phyloP scores from a whole-genome alignment of 1,140 invertebrate genomes.

The Pseudobourletiella spinata region DNA sequence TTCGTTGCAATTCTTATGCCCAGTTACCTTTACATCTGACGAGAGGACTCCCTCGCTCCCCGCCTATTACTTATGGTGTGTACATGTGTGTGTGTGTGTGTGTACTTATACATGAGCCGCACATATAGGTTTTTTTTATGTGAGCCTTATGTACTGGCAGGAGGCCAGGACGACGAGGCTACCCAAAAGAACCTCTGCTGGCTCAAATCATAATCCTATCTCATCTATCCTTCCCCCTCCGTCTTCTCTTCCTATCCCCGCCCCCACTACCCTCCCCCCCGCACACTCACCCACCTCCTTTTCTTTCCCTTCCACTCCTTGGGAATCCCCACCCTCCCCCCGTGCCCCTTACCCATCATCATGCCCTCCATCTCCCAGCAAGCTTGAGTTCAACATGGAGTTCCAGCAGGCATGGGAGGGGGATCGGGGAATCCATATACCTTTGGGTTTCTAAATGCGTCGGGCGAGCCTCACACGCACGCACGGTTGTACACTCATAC shows the following conservation, averaged over 20 bases:
- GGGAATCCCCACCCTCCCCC: no score
- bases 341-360: no score
- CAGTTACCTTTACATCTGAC: background rate
- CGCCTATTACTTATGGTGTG: background rate
- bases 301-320: background rate
- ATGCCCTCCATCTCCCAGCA: no score
- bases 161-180: background rate
- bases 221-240: constrained; percentile 12
- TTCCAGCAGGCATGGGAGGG: no score
- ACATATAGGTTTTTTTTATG: background rate
- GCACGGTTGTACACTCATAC: no score
- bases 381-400: no score
- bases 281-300: background rate
- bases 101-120: no score
- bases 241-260: background rate
- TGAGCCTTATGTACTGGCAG: constrained; percentile 14
- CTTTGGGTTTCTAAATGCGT: no score
- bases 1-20: no score
- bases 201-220: constrained; percentile 24
- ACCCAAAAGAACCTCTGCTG: constrained; percentile 9
- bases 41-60: background rate
- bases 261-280: background rate
- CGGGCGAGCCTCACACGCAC: no score
- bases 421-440: no score
- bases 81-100: background rate